phyloP scores from a whole-genome alignment of 2,113 vertebrate species.

The Hystrix brachyura region DNA sequence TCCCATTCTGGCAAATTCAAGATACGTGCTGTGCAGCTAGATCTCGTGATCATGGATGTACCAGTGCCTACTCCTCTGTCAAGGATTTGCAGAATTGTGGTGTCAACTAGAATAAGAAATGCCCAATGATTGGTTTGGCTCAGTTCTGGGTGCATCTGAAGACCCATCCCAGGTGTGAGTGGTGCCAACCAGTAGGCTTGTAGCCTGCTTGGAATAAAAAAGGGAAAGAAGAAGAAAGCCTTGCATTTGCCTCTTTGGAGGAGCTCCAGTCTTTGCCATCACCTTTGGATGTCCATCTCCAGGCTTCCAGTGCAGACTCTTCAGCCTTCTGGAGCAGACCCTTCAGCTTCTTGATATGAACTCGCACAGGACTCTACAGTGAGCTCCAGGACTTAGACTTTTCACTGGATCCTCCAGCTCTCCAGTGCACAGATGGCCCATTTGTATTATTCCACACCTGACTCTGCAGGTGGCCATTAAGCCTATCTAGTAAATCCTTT shows the following conservation, averaged over 20 bases:
- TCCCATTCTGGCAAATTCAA: no score
- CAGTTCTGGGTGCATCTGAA: neutral
- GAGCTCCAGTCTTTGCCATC: neutral
- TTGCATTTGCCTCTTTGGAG: neutral
- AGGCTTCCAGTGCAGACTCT: neutral
- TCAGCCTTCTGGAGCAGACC: neutral
- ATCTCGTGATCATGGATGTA: rapidly evolving
- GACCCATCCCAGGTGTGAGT: neutral
- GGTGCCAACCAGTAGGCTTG: neutral
- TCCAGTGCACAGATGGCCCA: neutral
- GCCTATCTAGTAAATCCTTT: neutral
- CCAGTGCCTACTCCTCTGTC: rapidly evolving
- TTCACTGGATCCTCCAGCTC: neutral
- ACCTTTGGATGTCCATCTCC: neutral
- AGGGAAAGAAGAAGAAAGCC: neutral
- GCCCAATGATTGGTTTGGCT: neutral
- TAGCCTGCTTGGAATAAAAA: neutral
- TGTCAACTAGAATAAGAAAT: neutral
- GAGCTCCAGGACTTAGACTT: neutral
- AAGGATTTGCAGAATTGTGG: neutral
- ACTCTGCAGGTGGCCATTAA: neutral
- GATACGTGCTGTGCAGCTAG: no score
- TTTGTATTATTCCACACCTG: neutral
- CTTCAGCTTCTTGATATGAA: neutral
- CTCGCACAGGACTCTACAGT: neutral